Conservation (phyloP, 2,888 invertebrate species). For the Flexamia atlantica region DNA sequence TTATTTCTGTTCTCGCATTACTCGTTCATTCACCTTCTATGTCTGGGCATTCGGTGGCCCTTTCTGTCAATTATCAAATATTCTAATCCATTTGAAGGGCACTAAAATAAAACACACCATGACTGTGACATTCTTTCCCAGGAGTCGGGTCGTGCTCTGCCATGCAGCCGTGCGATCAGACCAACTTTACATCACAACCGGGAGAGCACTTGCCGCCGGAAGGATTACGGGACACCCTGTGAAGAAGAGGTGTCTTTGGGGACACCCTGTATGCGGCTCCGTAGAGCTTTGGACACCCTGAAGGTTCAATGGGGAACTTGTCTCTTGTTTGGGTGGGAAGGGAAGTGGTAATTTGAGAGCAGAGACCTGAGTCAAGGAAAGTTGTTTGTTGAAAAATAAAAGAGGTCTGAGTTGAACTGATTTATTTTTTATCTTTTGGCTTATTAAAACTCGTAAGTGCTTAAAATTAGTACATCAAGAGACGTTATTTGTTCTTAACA, state of each 20-base stretch:
- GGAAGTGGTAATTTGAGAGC: too few relatives aligned
- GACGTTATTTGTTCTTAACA: too few relatives aligned
- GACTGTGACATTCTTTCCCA: constrained; percentile 5
- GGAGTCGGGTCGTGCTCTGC: neutral
- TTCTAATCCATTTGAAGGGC: neutral
- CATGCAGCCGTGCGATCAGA: neutral
- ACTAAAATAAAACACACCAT: neutral
- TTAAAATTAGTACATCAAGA: too few relatives aligned
- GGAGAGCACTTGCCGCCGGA: neutral
- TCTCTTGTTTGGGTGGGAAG: too few relatives aligned
- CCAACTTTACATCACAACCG: neutral
- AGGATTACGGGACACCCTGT: neutral
- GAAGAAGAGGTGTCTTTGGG: neutral
- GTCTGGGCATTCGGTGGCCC: neutral
- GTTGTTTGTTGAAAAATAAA: too few relatives aligned
- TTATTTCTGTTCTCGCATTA: neutral
- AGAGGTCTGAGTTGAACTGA: too few relatives aligned
- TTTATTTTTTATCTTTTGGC: too few relatives aligned
- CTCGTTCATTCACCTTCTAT: neutral
- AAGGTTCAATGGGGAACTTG: too few relatives aligned
- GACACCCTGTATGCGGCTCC: neutral
- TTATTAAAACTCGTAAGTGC: too few relatives aligned
- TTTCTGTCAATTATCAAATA: neutral
- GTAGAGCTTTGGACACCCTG: too few relatives aligned
- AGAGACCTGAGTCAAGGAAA: too few relatives aligned